Percentiles rank a stretch among this genome's conserved stretches.
These are phyloP conservation scores for Andrena praecox DNA, from an alignment of 2,888 invertebrate species.

Conservation along the genomic window DNA sequence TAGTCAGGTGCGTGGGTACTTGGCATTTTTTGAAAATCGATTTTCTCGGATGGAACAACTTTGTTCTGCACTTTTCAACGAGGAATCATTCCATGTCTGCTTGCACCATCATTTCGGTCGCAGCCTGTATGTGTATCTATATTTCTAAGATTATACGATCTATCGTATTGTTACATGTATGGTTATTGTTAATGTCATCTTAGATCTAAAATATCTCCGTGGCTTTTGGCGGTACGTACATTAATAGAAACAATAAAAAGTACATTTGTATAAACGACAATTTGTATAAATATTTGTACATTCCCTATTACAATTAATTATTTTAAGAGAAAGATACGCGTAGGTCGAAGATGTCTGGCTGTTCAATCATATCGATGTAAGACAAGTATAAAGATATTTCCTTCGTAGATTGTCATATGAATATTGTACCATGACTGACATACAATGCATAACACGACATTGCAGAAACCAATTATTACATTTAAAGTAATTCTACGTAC, in stretches of 20 bases:
- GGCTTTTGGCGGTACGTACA: constrained; percentile 2
- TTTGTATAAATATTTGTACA: constrained; percentile 41
- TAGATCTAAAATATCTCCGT: neutral
- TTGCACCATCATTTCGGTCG: neutral
- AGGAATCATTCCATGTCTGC: constrained; percentile 9
- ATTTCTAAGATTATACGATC: neutral
- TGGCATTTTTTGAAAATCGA: too few species aligned
- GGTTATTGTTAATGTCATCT: constrained; percentile 9
- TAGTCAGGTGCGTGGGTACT: too few species aligned
- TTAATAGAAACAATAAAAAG: constrained; percentile 23
- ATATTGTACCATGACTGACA: neutral
- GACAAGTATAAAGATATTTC: constrained; percentile 15
- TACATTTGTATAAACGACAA: constrained; percentile 20
- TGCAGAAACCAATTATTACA: constrained; percentile 5
- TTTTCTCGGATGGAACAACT: too few species aligned
- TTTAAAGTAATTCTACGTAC: constrained; percentile 4
- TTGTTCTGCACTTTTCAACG: too few species aligned
- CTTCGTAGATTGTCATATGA: neutral
- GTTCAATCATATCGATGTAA: constrained; percentile 3
- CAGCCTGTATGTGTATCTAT: neutral
- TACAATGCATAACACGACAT: constrained; percentile 6
- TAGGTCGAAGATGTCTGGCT: constrained; percentile 21
- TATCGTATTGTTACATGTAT: neutral
- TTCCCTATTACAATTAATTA: constrained; percentile 10
- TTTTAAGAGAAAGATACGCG: constrained; percentile 6